Conservation (phyloP, 2,797 vertebrate species). For the Serranus cabrilla region DNA sequence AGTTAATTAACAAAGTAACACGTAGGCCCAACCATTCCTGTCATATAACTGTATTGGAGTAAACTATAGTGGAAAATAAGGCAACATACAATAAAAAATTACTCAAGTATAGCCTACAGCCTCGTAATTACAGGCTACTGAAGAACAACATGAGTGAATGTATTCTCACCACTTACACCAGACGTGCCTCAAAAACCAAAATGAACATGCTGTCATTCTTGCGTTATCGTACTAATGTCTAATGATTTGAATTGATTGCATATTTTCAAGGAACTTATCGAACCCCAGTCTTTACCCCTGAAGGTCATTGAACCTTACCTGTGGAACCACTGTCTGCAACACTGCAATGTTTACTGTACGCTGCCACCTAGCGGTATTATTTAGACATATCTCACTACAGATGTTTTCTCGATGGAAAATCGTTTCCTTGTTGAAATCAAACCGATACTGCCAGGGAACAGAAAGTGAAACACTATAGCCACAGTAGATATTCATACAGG, state of each 20-base stretch:
- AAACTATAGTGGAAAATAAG: not conserved
- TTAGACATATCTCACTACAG: slow-evolving; percentile 5
- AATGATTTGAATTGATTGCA: not conserved
- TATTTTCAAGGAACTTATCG: not conserved
- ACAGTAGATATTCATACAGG: not conserved
- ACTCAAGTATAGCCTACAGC: no score
- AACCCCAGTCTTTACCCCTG: not conserved
- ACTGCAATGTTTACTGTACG: slow-evolving; percentile 1
- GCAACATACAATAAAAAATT: not conserved
- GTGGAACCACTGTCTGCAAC: not conserved
- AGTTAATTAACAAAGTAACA: no score
- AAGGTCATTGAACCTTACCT: not conserved
- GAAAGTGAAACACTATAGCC: not conserved
- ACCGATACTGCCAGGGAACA: not conserved
- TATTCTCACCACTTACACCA: not conserved
- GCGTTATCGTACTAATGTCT: not conserved
- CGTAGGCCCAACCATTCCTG: not conserved
- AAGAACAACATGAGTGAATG: not conserved
- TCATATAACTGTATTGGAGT: not conserved
- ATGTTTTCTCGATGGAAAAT: not conserved
- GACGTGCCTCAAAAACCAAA: not conserved
- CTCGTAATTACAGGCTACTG: no score
- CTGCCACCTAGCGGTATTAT: slow-evolving; percentile 49
- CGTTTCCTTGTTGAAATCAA: not conserved
- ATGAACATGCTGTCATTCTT: not conserved